Percentiles rank a stretch among this genome's conserved stretches.
phyloP scores from a whole-genome alignment of 2,113 vertebrate genomes.

The Carassius auratus region DNA sequence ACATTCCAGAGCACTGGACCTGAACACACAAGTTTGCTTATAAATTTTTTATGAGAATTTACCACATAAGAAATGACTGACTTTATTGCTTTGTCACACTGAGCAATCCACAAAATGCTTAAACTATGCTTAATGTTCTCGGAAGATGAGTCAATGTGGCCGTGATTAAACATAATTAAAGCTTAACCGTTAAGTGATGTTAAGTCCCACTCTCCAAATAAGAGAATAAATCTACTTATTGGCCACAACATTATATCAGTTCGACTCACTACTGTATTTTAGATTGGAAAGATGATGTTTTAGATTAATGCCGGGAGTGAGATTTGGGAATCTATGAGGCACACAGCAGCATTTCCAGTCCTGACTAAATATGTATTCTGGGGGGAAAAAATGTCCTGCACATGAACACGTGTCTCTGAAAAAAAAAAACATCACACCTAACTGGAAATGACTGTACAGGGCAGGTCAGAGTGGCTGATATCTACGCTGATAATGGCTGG shows the following conservation, averaged over 20 bases:
- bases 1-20: slow-evolving; percentile 65
- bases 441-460: slow-evolving; percentile 60
- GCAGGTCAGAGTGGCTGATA: slow-evolving; percentile 56
- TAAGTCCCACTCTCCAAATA: not conserved
- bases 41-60: slow-evolving; percentile 30
- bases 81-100: slow-evolving; percentile 11
- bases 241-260: not conserved
- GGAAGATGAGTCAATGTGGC: slow-evolving; percentile 12
- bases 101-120: slow-evolving; percentile 10
- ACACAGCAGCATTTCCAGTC: not conserved
- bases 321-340: not conserved
- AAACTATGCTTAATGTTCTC: slow-evolving; percentile 1
- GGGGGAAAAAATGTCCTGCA: slow-evolving; percentile 3
- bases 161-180: not conserved
- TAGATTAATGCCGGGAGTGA: not conserved
- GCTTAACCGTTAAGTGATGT: not conserved
- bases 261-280: not conserved
- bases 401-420: slow-evolving; percentile 38
- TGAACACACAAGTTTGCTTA: slow-evolving; percentile 48
- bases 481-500: slow-evolving; percentile 72
- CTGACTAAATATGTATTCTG: slow-evolving; percentile 13
- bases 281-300: not conserved
- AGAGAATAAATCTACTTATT: slow-evolving; percentile 2
- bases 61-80: not conserved
- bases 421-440: slow-evolving; percentile 39